Base-by-base conservation (phyloP, 2,888 invertebrate genomes). In the Abrostola tripartita region DNA sequence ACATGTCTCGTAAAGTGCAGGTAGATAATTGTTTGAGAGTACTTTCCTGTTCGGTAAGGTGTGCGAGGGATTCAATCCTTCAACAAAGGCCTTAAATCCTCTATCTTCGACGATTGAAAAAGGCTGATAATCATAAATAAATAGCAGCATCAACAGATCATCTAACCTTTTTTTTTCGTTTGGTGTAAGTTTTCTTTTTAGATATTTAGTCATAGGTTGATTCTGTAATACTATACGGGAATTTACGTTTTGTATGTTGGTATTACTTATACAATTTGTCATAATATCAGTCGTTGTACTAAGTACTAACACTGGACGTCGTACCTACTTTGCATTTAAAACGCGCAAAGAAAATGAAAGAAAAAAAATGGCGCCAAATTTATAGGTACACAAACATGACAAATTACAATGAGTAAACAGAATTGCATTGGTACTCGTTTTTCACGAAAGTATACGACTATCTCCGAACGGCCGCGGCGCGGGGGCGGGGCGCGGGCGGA, bases 11-110 rank as follows among this genome's bases (percentile, higher is more conserved):
- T 61, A 61, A 50, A 61, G 50, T 61, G 61, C 54, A 36, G 55
- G 55, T 44, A 61, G 37, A 44, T 55, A 55, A 61, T 61, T 62
- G 36, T 57, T 57, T 7, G 61, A 61, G 37, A 61, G 50, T 42
- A 61, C 50, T 61, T 61, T 42, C 35, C 41, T 53, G 40, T 1
- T 53, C 36, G 6, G 41, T 8, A 7, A 53, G 41, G 35, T 42
- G 11, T 11, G 41, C 40, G 36, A 42, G 41, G 38, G 41, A n/a
- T 40, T 53, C 36, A 44, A 7, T 49, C 53, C 61, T 54, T 37
- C 55, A 41, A 61, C 55, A 55, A 61, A 61, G 37, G 61, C 61
- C 55, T 64, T 61, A 76, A 81, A 74, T 81, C 81, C 74, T 50
- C 14, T 54, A 41, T 61, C 54, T 50, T 61, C n/a, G 37, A 61